phyloP scores from a whole-genome alignment of 2,113 vertebrate genomes.

The Phylloscopus whistleri region DNA sequence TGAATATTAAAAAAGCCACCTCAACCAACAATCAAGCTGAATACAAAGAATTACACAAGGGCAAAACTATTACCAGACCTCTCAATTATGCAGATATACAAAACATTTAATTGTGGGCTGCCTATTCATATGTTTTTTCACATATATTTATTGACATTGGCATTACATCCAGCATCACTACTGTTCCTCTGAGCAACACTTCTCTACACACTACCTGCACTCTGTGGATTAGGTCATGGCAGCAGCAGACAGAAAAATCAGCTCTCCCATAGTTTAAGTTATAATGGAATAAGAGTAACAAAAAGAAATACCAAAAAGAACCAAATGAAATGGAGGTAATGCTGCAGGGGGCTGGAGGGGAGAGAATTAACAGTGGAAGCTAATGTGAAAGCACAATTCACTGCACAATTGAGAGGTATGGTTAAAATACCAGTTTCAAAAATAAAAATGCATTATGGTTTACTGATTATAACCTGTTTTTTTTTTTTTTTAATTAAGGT shows the following conservation, averaged over 20 bases:
- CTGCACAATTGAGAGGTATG: constrained; percentile 3
- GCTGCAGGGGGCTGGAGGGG: neutral
- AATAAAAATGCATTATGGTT: neutral
- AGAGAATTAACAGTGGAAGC: neutral
- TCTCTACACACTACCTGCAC: neutral
- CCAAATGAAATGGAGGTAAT: neutral
- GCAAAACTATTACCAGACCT: neutral
- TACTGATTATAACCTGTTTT: neutral
- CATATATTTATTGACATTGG: neutral
- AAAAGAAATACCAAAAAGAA: neutral
- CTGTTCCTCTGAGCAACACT: neutral
- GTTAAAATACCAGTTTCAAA: neutral
- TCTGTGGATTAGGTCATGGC: neutral
- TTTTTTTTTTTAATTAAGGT: neutral
- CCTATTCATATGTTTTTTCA: neutral
- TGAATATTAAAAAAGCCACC: neutral
- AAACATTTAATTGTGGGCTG: neutral
- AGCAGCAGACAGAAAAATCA: neutral
- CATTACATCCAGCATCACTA: neutral
- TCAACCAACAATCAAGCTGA: neutral
- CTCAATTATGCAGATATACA: neutral
- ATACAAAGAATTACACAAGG: neutral
- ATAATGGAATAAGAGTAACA: neutral
- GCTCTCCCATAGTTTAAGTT: neutral
- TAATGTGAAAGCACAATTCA: neutral